Conservation (phyloP, 1,140 invertebrate species). For the Polyergus mexicanus region DNA sequence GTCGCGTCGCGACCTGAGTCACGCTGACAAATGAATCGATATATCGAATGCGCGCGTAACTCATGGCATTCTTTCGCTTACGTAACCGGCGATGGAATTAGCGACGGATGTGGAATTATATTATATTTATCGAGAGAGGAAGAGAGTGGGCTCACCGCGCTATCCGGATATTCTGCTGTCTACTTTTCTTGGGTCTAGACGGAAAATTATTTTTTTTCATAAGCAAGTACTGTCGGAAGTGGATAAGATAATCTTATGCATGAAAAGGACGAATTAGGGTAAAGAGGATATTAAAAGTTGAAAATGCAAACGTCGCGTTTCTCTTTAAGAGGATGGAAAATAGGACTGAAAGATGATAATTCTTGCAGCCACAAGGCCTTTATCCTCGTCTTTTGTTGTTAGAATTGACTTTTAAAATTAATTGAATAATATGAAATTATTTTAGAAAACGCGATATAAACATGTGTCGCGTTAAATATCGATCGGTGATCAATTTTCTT, state of each 20-base stretch:
- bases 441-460: not conserved
- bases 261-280: constrained; percentile 12
- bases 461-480: not conserved
- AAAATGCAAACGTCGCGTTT: constrained; percentile 24
- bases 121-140: not conserved
- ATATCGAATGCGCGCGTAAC: constrained; percentile 62
- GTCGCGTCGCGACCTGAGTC: constrained; percentile 15
- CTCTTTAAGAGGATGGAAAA: not conserved
- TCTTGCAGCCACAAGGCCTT: not conserved
- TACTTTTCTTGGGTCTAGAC: not conserved
- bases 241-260: constrained; percentile 26
- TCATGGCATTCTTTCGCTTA: constrained; percentile 67
- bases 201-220: constrained; percentile 9
- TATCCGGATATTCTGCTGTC: not conserved
- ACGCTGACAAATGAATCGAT: constrained; percentile 58
- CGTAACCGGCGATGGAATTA: constrained; percentile 50
- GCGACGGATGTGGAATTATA: constrained; percentile 18
- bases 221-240: not conserved
- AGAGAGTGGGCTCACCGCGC: not conserved
- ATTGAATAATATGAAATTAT: not conserved
- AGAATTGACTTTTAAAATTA: not conserved
- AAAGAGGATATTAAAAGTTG: constrained; percentile 36
- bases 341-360: not conserved
- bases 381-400: not conserved
- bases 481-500: not conserved